phyloP scores from a whole-genome alignment of 2,888 invertebrate species.

The Lasioglossum lativentre region DNA sequence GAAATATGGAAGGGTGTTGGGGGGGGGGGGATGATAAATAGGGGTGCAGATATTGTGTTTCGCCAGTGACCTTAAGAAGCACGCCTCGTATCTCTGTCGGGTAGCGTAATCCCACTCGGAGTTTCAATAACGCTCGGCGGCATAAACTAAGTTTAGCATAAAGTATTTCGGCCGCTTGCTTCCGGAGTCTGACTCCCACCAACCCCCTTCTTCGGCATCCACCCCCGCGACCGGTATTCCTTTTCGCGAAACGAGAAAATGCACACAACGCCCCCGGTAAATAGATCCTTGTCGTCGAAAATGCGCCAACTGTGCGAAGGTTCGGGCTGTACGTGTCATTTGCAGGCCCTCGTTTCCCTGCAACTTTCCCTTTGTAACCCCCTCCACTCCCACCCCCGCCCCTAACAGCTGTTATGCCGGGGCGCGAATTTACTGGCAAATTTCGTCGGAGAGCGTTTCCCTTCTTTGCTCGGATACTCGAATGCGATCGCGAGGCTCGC shows the following conservation, averaged over 20 bases:
- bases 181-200: neutral
- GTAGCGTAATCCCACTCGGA: constrained; percentile 68
- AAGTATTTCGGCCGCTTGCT: constrained; percentile 68
- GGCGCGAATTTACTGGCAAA: neutral
- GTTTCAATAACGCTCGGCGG: constrained; percentile 74
- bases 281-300: constrained; percentile 59
- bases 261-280: constrained; percentile 39
- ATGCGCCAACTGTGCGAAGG: constrained; percentile 34
- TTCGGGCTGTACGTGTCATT: constrained; percentile 42
- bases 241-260: constrained; percentile 33
- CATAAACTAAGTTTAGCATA: constrained; percentile 76
- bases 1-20: neutral
- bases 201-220: neutral
- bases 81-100: constrained; percentile 64
- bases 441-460: neutral
- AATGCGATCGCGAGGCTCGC: too few species aligned
- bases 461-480: neutral
- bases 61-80: constrained; percentile 68
- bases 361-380: constrained; percentile 34
- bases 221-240: neutral
- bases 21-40: constrained; percentile 70
- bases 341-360: constrained; percentile 20
- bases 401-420: neutral
- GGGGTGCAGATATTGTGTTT: constrained; percentile 75
- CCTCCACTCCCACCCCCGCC: neutral